Evolutionary conservation across 2,113 vertebrate genomes (phyloP), one percentile per base, ranked within the genome.

Genomic region (Pampusana beccarii): DNA sequence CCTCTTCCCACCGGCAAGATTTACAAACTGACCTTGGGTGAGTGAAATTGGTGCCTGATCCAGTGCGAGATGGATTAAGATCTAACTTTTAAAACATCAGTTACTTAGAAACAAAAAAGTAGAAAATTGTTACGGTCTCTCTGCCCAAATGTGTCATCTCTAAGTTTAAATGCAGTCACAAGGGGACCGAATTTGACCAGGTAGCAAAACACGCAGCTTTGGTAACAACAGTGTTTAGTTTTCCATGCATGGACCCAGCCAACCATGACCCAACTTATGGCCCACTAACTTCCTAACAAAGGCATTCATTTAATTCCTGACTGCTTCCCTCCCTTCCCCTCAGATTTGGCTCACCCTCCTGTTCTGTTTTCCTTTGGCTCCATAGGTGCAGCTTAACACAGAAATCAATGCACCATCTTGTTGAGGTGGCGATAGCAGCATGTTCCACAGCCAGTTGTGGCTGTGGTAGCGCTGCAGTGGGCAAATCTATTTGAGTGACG

Each of bases 401-500:
- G 36, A 31, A 61, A n/a, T 9, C 9, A 74, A 11, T n/a, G 62
- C 46, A 77, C 48, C 46, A 5, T 5, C 18, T 34, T 70, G 16
- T 31, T 40, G 38, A 53, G 71, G 17, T 34, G 79, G 44, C 53
- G 58, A 56, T 11, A 90, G 69, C 75, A 62, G 56, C 5, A 36
- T 9, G 33, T 48, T 77, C 58, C 88, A 33, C 64, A 53, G 34
- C 56, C 74, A 46, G 33, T 14, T 62, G 56, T 51, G 80, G 69
- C 93, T 56, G 31, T 65, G 71, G 82, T 80, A 69, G 58, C 0
- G 0, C 65, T 65, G 67, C 71, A 58, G 54, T 21, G 70, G 51
- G 80, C 83, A 92, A 93, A 94, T 80, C 74, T 70, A 71, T 54
- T 61, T 92, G 88, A 95, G 73, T 42, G 46, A 77, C 5, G 14